Evolutionary conservation across 2,888 invertebrate species (phyloP).

Genomic region (Andricus quercusramuli): DNA sequence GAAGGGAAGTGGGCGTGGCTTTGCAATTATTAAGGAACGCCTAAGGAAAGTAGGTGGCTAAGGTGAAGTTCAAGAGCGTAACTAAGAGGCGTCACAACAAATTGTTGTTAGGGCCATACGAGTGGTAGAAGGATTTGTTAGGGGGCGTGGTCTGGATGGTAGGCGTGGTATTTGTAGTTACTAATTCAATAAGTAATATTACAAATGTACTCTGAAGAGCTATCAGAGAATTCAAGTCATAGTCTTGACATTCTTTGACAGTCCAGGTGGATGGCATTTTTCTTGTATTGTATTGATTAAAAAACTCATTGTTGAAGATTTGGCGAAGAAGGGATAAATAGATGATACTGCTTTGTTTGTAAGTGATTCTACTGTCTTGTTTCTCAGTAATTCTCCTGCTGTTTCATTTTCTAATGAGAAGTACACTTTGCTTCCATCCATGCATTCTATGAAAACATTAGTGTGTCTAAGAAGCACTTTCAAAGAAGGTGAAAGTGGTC

Average conservation of each 20-base stretch:
- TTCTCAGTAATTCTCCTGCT: slow-evolving; percentile 67
- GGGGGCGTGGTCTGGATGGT: no score
- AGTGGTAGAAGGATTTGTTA: no score
- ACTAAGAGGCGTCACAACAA: no score
- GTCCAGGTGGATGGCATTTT: slow-evolving; percentile 59
- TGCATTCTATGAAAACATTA: slow-evolving; percentile 67
- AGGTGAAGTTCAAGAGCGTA: no score
- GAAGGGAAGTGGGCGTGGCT: no score
- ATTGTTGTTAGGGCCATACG: no score
- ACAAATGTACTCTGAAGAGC: slow-evolving; percentile 65
- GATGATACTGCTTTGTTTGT: slow-evolving; percentile 58
- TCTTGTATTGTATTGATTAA: slow-evolving; percentile 67
- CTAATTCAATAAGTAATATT: background rate
- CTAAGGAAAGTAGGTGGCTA: no score
- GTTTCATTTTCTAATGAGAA: slow-evolving; percentile 73
- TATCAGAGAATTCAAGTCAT: slow-evolving; percentile 66
- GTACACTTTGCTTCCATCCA: slow-evolving; percentile 70
- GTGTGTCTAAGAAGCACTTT: no score
- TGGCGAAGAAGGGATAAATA: slow-evolving; percentile 64
- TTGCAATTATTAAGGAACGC: no score
- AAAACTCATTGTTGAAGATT: slow-evolving; percentile 68
- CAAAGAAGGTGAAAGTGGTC: no score
- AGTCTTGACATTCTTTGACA: slow-evolving; percentile 66
- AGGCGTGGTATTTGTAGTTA: background rate
- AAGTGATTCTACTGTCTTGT: slow-evolving; percentile 67